Evolutionary conservation across 2,113 vertebrate genomes (phyloP).

Genomic region (Tupaia chinensis): DNA sequence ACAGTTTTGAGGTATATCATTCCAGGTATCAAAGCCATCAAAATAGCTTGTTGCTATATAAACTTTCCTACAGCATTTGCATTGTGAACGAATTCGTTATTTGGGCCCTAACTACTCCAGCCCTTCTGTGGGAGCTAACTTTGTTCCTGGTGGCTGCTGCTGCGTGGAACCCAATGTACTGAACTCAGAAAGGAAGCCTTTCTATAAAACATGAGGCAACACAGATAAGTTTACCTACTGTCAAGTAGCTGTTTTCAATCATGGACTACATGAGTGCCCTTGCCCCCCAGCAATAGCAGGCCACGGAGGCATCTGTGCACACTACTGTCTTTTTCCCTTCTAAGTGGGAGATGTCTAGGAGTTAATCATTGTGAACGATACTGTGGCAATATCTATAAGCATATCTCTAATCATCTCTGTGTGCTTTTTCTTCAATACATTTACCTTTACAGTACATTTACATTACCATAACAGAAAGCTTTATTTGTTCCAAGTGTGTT

Average conservation of each 20-base stretch:
- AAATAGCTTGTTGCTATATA: not conserved
- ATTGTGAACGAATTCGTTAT: not conserved
- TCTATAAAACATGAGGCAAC: slow-evolving; percentile 73
- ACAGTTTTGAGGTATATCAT: not conserved
- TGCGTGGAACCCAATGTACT: not conserved
- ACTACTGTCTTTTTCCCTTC: not conserved
- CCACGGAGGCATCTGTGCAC: not conserved
- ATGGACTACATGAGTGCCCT: slow-evolving; percentile 63
- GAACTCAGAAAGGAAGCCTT: slow-evolving; percentile 55
- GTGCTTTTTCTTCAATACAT: slow-evolving; percentile 27
- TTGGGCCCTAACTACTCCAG: slow-evolving; percentile 51
- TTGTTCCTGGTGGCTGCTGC: slow-evolving; percentile 65
- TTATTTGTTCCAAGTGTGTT: slow-evolving; percentile 24
- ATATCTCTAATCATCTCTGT: not conserved
- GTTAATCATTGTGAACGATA: not conserved
- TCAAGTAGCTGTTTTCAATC: slow-evolving; percentile 81
- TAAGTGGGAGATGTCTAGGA: not conserved
- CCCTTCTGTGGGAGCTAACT: slow-evolving; percentile 77
- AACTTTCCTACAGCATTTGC: slow-evolving; percentile 37
- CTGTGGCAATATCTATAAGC: not conserved
- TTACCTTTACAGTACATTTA: slow-evolving; percentile 21
- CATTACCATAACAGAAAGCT: not conserved
- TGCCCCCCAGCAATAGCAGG: slow-evolving; percentile 28
- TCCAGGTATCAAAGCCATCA: not conserved
- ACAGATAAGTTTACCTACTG: slow-evolving; percentile 71